A percentile compares a stretch with the other conserved stretches of the same genome.
Conservation (phyloP, 2,888 invertebrate species). For the Drosophila greeni region DNA sequence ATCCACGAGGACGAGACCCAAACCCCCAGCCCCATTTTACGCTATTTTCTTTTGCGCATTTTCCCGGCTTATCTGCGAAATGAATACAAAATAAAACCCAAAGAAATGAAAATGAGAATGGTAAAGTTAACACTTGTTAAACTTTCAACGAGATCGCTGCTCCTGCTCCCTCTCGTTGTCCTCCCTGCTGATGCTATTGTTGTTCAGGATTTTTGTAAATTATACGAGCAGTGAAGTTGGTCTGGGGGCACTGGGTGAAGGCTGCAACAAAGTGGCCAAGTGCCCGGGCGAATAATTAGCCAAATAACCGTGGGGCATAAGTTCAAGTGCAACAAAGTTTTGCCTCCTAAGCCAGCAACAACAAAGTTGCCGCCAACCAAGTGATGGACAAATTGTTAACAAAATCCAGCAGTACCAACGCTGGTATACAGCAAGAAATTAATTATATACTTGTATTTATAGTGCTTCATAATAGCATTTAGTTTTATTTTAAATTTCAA, state of each 20-base stretch:
- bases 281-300: slow-evolving; percentile 73
- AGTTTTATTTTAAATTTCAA: background rate
- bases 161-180: slow-evolving; percentile 1
- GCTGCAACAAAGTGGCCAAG: slow-evolving; percentile 69
- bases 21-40: slow-evolving; percentile 11
- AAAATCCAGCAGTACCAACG: background rate
- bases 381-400: slow-evolving; percentile 58
- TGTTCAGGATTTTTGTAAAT: slow-evolving; percentile 44
- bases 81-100: slow-evolving; percentile 51
- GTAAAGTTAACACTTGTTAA: slow-evolving; percentile 73
- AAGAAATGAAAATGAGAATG: slow-evolving; percentile 65
- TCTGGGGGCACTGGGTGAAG: slow-evolving; percentile 22
- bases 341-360: slow-evolving; percentile 22
- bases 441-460: background rate
- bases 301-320: slow-evolving; percentile 71
- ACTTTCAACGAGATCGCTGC: slow-evolving; percentile 63
- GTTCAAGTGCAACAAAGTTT: slow-evolving; percentile 72
- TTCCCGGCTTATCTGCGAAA: slow-evolving; percentile 67
- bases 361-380: slow-evolving; percentile 57
- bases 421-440: background rate
- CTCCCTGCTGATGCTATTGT: slow-evolving; percentile 20
- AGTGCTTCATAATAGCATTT: no score
- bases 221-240: slow-evolving; percentile 26
- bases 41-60: slow-evolving; percentile 44
- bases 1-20: slow-evolving; percentile 33